Evolutionary conservation across 2,113 vertebrate species (phyloP).

Genomic region (Ornithorhynchus anatinus): DNA sequence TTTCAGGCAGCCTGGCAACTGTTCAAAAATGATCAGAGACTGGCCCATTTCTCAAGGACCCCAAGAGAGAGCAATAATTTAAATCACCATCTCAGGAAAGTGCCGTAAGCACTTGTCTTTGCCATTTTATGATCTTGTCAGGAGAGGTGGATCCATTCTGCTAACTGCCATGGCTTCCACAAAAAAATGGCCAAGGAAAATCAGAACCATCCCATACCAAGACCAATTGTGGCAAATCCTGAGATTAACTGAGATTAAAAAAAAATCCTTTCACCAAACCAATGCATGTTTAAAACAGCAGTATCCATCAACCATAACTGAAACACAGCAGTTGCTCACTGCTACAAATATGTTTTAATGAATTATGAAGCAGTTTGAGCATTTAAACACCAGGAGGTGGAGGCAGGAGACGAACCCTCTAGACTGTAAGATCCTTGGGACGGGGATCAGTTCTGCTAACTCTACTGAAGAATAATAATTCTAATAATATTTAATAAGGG

Average conservation of each 20-base stretch:
- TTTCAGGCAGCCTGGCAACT: conserved; percentile 70
- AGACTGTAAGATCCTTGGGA: no score
- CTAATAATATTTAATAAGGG: no score
- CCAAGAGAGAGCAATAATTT: conserved; percentile 67
- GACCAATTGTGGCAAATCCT: conserved; percentile 27
- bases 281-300: conserved; percentile 25
- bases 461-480: no score
- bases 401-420: no score
- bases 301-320: conserved; percentile 22
- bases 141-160: conserved; percentile 22
- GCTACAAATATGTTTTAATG: conserved; percentile 7
- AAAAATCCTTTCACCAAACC: conserved; percentile 23
- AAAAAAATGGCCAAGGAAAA: conserved; percentile 45
- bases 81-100: conserved; percentile 71
- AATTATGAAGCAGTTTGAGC: no score
- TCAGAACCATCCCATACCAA: conserved; percentile 25
- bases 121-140: conserved; percentile 40
- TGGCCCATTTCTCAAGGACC: conserved; percentile 71
- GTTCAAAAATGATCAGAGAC: conserved; percentile 70
- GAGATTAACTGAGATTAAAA: conserved; percentile 50
- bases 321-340: conserved; percentile 12
- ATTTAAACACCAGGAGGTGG: no score
- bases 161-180: conserved; percentile 40
- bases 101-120: conserved; percentile 61
- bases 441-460: no score